phyloP scores from a whole-genome alignment of 1,140 invertebrate genomes.

The Andricus grossulariae region DNA sequence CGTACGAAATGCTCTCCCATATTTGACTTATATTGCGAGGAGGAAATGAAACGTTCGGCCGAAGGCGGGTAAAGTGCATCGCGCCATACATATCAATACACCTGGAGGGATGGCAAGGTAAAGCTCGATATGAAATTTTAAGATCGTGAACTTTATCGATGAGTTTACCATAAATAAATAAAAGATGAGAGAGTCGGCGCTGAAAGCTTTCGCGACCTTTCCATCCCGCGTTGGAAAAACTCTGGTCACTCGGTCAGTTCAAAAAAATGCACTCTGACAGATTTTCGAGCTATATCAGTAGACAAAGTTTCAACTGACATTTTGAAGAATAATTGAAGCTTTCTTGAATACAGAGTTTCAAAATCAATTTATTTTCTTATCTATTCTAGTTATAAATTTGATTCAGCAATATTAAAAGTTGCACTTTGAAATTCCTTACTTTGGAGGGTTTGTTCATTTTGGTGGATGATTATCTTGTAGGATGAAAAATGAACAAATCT shows the following conservation, averaged over 20 bases:
- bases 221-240: neutral
- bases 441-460: no score
- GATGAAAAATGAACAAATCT: no score
- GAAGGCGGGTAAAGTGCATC: slow-evolving; percentile 63
- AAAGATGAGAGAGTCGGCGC: slow-evolving; percentile 62
- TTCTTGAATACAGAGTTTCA: no score
- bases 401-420: no score
- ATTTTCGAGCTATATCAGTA: neutral
- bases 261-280: slow-evolving; percentile 5
- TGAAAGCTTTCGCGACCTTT: slow-evolving; percentile 41
- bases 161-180: slow-evolving; percentile 73
- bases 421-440: no score
- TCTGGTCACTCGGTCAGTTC: slow-evolving; percentile 36
- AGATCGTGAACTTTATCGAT: slow-evolving; percentile 61
- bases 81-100: slow-evolving; percentile 66
- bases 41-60: slow-evolving; percentile 64
- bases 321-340: no score
- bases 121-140: slow-evolving; percentile 67
- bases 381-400: no score
- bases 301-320: no score
- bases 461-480: no score
- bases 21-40: slow-evolving; percentile 56
- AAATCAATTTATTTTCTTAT: no score
- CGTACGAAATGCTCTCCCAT: slow-evolving; percentile 47
- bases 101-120: slow-evolving; percentile 46